phyloP scores from a whole-genome alignment of 2,113 vertebrate genomes.

The Atlantisia rogersi region DNA sequence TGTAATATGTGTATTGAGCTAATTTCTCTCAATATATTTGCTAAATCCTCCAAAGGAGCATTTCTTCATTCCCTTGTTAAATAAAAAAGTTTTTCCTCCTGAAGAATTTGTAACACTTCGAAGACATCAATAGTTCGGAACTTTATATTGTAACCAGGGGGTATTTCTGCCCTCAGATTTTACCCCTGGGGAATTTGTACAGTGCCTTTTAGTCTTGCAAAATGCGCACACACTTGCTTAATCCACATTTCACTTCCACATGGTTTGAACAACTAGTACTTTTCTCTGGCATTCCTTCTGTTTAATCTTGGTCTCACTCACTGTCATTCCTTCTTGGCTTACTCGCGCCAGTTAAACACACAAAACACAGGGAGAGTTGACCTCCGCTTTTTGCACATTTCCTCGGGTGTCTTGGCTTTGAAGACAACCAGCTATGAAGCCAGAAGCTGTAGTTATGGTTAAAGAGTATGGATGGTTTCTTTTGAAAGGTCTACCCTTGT shows the following conservation, averaged over 20 bases:
- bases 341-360: background rate
- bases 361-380: background rate
- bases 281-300: background rate
- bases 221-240: background rate
- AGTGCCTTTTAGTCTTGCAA: background rate
- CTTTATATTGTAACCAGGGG: background rate
- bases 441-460: background rate
- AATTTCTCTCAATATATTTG: background rate
- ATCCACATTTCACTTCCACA: background rate
- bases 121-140: background rate
- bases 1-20: background rate
- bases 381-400: background rate
- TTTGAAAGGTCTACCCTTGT: background rate
- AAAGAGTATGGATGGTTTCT: background rate
- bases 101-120: background rate
- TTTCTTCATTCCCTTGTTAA: slow-evolving; percentile 5
- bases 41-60: background rate
- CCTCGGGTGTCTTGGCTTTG: background rate
- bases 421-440: background rate
- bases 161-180: background rate
- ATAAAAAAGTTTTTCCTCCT: background rate
- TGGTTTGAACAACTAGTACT: background rate
- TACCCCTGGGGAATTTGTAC: background rate
- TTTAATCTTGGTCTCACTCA: background rate
- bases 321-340: background rate